Conservation (phyloP, 1,140 invertebrate genomes). For the Orius insidiosus region DNA sequence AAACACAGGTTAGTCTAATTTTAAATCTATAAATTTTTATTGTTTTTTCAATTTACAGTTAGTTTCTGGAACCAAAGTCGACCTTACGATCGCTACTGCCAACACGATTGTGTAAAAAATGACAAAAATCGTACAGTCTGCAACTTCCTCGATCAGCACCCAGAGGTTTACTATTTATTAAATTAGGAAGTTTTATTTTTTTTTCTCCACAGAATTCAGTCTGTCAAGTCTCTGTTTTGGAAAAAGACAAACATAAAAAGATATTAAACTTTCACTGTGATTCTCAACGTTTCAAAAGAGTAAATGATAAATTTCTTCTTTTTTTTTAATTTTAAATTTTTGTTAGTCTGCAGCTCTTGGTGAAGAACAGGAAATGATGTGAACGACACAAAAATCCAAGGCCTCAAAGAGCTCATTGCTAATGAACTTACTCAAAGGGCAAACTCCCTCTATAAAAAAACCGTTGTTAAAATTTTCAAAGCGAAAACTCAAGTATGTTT, state of each 20-base stretch:
- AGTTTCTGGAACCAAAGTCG: neutral
- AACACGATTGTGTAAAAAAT: neutral
- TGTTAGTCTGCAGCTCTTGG: neutral
- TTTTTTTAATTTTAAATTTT: neutral
- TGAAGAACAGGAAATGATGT: neutral
- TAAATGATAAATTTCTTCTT: neutral
- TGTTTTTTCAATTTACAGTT: neutral
- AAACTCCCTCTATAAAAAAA: slow-evolving; percentile 4
- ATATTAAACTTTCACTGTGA: neutral
- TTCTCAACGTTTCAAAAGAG: neutral
- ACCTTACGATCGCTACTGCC: neutral
- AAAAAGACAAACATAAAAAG: neutral
- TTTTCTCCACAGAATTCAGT: no score
- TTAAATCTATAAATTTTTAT: neutral
- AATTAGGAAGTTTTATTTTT: neutral
- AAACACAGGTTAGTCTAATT: slow-evolving; percentile 10
- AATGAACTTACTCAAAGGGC: slow-evolving; percentile 4
- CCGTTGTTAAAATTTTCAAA: slow-evolving; percentile 10
- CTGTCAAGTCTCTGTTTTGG: neutral
- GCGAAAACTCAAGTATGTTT: slow-evolving; percentile 11
- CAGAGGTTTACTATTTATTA: neutral
- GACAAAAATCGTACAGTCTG: neutral
- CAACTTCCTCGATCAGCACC: no score
- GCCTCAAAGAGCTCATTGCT: slow-evolving; percentile 4
- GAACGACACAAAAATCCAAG: slow-evolving; percentile 5